Conservation (phyloP, 2,797 vertebrate genomes). For the Champsocephalus esox region DNA sequence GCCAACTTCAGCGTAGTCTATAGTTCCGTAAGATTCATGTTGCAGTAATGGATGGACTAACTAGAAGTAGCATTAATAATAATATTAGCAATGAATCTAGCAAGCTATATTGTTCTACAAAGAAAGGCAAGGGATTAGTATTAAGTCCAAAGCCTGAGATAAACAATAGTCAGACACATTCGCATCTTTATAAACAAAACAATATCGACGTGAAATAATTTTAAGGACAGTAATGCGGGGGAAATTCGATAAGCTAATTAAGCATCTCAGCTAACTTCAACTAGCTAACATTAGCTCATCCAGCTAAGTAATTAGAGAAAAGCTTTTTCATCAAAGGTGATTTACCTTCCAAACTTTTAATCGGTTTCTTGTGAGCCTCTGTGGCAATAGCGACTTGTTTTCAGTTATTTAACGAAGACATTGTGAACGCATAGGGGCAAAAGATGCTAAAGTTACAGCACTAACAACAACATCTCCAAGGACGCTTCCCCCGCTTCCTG, state of each 20-base stretch:
- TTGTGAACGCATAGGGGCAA: not conserved
- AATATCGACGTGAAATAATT: not conserved
- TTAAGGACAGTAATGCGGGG: not conserved
- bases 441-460: slow-evolving; percentile 8
- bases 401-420: slow-evolving; percentile 16
- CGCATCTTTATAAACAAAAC: not conserved
- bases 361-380: slow-evolving; percentile 22
- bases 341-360: slow-evolving; percentile 54
- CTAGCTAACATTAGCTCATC: slow-evolving; percentile 41
- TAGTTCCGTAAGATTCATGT: no score
- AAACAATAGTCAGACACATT: not conserved
- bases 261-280: slow-evolving; percentile 34
- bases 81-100: not conserved
- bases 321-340: not conserved
- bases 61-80: no score
- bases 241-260: not conserved
- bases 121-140: not conserved
- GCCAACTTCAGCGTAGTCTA: no score
- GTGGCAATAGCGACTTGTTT: not conserved
- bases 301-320: slow-evolving; percentile 15
- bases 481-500: slow-evolving; percentile 75
- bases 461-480: slow-evolving; percentile 66
- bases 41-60: no score
- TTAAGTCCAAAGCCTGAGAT: no score
- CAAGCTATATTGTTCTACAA: not conserved